Conservation (phyloP, 1,140 invertebrate genomes). For the Lanistes nyassanus region DNA sequence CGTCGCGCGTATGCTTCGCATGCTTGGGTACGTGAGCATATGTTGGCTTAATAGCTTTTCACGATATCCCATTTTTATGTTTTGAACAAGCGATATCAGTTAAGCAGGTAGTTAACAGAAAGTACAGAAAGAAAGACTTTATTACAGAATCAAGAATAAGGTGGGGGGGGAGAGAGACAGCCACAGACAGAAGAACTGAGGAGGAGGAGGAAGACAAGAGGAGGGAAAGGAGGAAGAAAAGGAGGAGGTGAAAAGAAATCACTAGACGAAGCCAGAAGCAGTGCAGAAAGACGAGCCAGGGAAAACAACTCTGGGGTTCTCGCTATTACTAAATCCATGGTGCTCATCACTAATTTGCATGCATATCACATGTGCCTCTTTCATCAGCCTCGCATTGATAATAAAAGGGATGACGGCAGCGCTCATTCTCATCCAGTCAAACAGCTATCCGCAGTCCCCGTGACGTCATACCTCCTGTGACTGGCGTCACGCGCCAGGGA, state of each 20-base stretch:
- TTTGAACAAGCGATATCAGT: background rate
- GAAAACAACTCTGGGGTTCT: too few species aligned
- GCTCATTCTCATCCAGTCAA: too few species aligned
- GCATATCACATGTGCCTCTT: too few species aligned
- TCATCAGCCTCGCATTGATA: too few species aligned
- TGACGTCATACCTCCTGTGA: too few species aligned
- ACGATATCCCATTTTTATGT: constrained; percentile 4
- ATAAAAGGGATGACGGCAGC: too few species aligned
- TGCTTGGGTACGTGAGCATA: background rate
- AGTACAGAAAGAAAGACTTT: too few species aligned
- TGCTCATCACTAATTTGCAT: too few species aligned
- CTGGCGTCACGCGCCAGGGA: too few species aligned
- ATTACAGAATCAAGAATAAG: background rate
- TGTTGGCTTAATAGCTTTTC: background rate
- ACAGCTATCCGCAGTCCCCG: too few species aligned
- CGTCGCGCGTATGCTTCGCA: background rate
- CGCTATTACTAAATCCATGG: too few species aligned
- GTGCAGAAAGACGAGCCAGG: background rate
- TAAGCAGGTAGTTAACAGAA: too few species aligned
- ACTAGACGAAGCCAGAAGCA: background rate
- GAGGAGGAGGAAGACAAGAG: background rate
- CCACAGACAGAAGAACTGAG: background rate
- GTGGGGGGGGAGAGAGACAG: background rate
- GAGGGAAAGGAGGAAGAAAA: background rate
- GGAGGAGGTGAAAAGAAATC: background rate